These are phyloP conservation scores for Rhagologus leucostigma DNA, from an alignment of 2,113 vertebrate genomes.

Conservation along the genomic window DNA sequence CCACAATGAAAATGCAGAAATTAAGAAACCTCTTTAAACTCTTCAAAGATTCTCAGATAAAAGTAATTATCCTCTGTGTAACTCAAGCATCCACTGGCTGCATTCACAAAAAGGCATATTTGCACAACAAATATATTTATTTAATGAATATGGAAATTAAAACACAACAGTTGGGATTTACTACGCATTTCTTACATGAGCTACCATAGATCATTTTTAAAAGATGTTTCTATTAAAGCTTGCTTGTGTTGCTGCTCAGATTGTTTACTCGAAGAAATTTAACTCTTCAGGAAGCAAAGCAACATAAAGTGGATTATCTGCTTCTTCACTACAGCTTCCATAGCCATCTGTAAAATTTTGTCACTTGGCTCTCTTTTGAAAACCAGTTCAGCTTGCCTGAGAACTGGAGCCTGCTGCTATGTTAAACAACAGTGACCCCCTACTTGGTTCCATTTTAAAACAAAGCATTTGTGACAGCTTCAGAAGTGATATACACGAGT, in stretches of 20 bases:
- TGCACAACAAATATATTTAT: not conserved
- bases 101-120: not conserved
- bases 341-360: not conserved
- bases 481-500: conserved; percentile 30
- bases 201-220: not conserved
- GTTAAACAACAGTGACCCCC: not conserved
- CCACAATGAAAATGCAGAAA: not conserved
- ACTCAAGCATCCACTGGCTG: not conserved
- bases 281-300: not conserved
- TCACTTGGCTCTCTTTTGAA: not conserved
- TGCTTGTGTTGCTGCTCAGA: not conserved
- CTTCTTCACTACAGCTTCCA: not conserved
- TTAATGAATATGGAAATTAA: conserved; percentile 24
- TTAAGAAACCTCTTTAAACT: not conserved
- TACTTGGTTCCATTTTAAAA: conserved; percentile 23
- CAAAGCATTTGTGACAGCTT: conserved; percentile 35
- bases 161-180: not conserved
- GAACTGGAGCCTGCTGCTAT: not conserved
- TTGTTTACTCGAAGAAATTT: not conserved
- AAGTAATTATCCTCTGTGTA: not conserved
- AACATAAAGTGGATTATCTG: not conserved
- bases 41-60: not conserved
- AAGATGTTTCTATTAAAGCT: not conserved
- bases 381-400: not conserved
- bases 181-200: not conserved